Evolutionary conservation across 2,888 invertebrate species (phyloP).

Genomic region (Cecidostiba fungosa): DNA sequence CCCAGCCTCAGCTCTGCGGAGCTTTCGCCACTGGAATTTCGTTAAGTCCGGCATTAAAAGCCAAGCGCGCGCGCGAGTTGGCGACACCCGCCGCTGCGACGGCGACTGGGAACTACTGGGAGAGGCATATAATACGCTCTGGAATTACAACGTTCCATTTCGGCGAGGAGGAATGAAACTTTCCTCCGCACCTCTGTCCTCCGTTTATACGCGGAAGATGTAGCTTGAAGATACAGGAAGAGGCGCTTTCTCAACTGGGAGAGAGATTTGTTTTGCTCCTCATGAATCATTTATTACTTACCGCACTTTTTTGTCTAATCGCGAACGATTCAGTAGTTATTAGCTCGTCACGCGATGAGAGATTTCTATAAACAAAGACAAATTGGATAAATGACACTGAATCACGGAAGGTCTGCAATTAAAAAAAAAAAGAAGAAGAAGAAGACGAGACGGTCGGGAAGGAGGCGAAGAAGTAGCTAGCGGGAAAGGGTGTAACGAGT

Average conservation of each 20-base stretch:
- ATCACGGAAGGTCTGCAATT: too few species aligned
- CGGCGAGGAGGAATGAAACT: background rate
- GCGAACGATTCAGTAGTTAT: too few species aligned
- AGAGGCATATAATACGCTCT: background rate
- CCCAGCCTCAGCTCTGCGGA: background rate
- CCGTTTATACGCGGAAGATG: background rate
- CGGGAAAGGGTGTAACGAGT: constrained; percentile 41
- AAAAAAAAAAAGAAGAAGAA: too few species aligned
- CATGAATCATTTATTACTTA: background rate
- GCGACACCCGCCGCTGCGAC: background rate
- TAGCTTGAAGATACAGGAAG: background rate
- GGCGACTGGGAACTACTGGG: background rate
- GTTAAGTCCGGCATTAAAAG: constrained; percentile 26
- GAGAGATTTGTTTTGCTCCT: background rate
- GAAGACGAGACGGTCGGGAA: too few species aligned
- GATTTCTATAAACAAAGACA: background rate
- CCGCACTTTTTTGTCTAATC: background rate
- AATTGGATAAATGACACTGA: too few species aligned
- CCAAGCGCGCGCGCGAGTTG: background rate
- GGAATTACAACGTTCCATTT: constrained; percentile 20
- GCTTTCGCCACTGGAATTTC: constrained; percentile 31
- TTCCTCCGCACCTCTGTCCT: background rate
- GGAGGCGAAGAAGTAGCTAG: background rate
- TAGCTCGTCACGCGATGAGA: too few species aligned
- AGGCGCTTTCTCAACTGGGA: background rate